These are phyloP conservation scores for Choloepus hoffmanni DNA, from an alignment of 2,113 vertebrate species.

Conservation along the genomic window DNA sequence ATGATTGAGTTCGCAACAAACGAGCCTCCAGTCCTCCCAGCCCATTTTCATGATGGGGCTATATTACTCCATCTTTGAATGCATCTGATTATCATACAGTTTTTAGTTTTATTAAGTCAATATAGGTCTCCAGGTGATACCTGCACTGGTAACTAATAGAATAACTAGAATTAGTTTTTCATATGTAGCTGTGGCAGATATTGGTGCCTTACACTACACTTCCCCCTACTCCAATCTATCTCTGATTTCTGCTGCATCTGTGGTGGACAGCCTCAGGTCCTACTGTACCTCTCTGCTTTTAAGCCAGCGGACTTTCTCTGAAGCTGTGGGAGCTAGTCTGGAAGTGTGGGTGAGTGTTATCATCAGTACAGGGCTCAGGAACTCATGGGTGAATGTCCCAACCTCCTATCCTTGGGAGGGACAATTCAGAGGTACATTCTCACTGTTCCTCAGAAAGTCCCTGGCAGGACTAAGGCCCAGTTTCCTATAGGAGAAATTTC, in stretches of 20 bases:
- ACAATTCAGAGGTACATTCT: background rate
- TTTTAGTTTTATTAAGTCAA: background rate
- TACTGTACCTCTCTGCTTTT: background rate
- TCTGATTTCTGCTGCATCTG: background rate
- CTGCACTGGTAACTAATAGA: background rate
- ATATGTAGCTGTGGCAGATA: background rate
- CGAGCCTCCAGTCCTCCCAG: background rate
- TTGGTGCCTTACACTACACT: too few relatives aligned
- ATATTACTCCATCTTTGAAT: background rate
- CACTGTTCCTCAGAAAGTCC: background rate
- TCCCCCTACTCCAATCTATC: too few relatives aligned
- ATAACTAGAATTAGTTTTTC: background rate
- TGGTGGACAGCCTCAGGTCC: background rate
- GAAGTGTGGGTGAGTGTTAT: background rate
- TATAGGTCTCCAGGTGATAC: background rate
- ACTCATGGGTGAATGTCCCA: background rate
- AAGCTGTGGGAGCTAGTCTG: background rate
- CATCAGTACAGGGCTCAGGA: background rate
- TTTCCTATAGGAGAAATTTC: background rate
- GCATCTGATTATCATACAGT: background rate
- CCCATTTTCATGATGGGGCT: background rate
- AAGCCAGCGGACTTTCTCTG: background rate
- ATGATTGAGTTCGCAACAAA: background rate
- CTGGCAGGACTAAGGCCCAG: fast-evolving
- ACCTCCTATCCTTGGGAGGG: background rate